Conservation (phyloP, 2,113 vertebrate species). For the Stigmatopora nigra region DNA sequence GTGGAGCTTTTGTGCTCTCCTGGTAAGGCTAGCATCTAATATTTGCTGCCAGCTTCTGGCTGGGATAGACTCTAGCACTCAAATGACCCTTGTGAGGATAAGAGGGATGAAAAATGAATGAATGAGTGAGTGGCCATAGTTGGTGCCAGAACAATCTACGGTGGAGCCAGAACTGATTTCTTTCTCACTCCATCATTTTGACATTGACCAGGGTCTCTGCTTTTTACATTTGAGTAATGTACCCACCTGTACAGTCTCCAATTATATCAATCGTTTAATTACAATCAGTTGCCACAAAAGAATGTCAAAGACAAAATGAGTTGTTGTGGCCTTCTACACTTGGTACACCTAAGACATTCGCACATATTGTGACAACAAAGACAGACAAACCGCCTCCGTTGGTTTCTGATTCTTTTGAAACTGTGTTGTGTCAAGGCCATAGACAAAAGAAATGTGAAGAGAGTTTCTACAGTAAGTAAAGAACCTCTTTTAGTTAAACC, state of each 20-base stretch:
- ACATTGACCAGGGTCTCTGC: background rate
- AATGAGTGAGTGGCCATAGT: too few species aligned
- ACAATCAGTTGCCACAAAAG: slow-evolving; percentile 34
- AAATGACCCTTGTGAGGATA: too few species aligned
- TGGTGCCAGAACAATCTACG: too few species aligned
- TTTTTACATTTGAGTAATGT: slow-evolving; percentile 28
- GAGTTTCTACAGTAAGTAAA: slow-evolving; percentile 48
- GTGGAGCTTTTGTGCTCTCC: too few species aligned
- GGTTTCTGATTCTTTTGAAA: slow-evolving; percentile 43
- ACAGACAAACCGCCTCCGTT: slow-evolving; percentile 23
- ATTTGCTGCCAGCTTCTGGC: too few species aligned
- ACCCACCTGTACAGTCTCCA: slow-evolving; percentile 23
- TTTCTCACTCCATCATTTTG: background rate
- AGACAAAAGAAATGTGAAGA: slow-evolving; percentile 52
- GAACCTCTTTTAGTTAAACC: slow-evolving; percentile 54
- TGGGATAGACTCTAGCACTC: too few species aligned
- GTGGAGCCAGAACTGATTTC: background rate
- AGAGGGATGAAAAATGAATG: too few species aligned
- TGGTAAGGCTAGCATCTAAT: too few species aligned
- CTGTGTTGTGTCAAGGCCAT: slow-evolving; percentile 42
- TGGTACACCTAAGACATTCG: slow-evolving; percentile 29
- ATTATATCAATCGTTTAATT: slow-evolving; percentile 33
- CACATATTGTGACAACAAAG: slow-evolving; percentile 18
- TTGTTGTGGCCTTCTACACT: slow-evolving; percentile 18
- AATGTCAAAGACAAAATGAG: slow-evolving; percentile 25